These are phyloP conservation scores for Aleiodes testaceus DNA, from an alignment of 2,888 invertebrate species.

Conservation along the genomic window DNA sequence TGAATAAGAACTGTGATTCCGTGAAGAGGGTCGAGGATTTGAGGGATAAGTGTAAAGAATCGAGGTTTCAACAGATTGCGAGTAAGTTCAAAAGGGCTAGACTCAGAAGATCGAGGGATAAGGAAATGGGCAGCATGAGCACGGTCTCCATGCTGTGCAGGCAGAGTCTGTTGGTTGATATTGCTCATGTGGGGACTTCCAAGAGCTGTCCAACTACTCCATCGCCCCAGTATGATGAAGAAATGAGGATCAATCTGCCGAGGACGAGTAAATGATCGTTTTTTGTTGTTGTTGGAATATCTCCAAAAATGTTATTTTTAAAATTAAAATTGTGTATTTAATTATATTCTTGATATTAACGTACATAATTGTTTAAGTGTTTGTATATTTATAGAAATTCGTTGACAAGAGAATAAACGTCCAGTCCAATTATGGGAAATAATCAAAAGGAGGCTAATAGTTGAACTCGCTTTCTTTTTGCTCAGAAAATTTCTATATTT, in stretches of 20 bases:
- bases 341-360: slow-evolving; percentile 1
- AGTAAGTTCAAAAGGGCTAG: slow-evolving; percentile 78
- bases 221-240: slow-evolving; percentile 45
- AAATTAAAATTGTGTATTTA: not conserved
- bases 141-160: slow-evolving; percentile 83
- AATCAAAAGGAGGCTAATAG: not conserved
- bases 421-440: not conserved
- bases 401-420: slow-evolving; percentile 2
- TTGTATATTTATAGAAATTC: slow-evolving; percentile 26
- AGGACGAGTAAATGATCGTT: slow-evolving; percentile 27
- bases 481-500: too few species aligned
- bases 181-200: slow-evolving; percentile 56
- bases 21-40: slow-evolving; percentile 71
- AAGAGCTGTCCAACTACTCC: slow-evolving; percentile 55
- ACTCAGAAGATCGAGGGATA: slow-evolving; percentile 72
- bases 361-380: not conserved
- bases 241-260: not conserved
- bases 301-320: too few species aligned
- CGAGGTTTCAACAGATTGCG: slow-evolving; percentile 71
- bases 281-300: too few species aligned
- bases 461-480: not conserved
- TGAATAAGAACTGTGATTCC: slow-evolving; percentile 73
- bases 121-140: slow-evolving; percentile 71
- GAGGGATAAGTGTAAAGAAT: slow-evolving; percentile 32
- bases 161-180: slow-evolving; percentile 83